Conservation (phyloP, 2,797 vertebrate species). For the Enteromius anoplus region DNA sequence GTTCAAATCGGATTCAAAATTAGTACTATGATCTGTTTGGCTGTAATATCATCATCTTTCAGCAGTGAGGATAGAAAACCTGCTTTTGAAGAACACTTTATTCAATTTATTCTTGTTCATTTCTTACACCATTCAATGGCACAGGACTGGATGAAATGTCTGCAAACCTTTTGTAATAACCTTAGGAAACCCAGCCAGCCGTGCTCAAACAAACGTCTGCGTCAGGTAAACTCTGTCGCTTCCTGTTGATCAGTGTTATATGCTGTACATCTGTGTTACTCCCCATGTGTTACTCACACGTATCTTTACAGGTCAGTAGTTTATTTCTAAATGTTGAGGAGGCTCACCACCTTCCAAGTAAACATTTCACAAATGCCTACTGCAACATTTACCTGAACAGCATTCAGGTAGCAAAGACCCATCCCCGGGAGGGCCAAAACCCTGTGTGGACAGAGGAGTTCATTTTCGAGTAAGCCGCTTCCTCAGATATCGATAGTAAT, state of each 20-base stretch:
- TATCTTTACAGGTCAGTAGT: conserved; percentile 88
- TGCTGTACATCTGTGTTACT: neutral
- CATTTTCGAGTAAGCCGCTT: conserved; percentile 89
- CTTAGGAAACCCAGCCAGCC: conserved; percentile 92
- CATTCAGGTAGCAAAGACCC: conserved; percentile 97
- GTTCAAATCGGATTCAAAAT: no score
- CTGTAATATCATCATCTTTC: neutral
- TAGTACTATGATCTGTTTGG: no score
- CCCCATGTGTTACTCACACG: neutral
- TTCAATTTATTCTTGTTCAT: neutral
- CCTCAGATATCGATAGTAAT: neutral
- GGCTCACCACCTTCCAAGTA: conserved; percentile 96
- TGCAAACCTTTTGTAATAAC: conserved; percentile 93
- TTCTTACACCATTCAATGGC: conserved; percentile 3
- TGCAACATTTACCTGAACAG: conserved; percentile 99
- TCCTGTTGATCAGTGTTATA: neutral
- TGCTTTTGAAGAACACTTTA: neutral
- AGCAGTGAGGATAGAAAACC: neutral
- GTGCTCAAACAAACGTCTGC: conserved; percentile 91
- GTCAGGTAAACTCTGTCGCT: conserved; percentile 81
- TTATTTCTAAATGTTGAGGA: conserved; percentile 96
- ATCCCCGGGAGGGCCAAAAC: conserved; percentile 94
- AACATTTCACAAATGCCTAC: conserved; percentile 95
- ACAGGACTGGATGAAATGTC: conserved; percentile 99
- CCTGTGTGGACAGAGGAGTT: conserved; percentile 98